Percentiles rank a stretch among this genome's conserved stretches.
Evolutionary conservation across 92 coral and sea anemone genomes (phyloP).

Genomic region (Heteractis magnifica): DNA sequence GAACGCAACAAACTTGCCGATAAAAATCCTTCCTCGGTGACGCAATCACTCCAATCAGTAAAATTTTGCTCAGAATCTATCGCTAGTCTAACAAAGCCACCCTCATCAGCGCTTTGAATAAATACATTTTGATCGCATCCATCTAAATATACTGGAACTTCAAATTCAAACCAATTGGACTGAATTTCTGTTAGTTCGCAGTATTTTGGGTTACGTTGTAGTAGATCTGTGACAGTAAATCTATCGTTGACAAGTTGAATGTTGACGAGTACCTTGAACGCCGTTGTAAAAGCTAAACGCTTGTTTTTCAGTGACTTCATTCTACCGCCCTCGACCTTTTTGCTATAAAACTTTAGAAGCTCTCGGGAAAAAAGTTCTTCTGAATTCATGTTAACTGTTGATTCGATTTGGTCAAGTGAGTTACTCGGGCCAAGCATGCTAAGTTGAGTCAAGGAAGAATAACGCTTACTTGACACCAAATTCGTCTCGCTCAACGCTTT

Average conservation of each 20-base stretch:
- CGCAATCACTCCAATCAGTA: conserved; percentile 68
- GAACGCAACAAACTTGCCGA: conserved; percentile 85
- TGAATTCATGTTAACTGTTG: not conserved
- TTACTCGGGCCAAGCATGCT: conserved; percentile 41
- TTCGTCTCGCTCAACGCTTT: conserved; percentile 31
- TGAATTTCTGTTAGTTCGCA: conserved; percentile 61
- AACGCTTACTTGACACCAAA: conserved; percentile 30
- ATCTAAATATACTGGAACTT: conserved; percentile 68
- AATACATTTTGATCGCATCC: conserved; percentile 33
- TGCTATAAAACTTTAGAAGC: conserved; percentile 53
- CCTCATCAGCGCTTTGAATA: conserved; percentile 73
- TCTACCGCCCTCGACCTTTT: conserved; percentile 49
- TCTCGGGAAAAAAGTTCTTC: conserved; percentile 67
- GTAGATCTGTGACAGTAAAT: conserved; percentile 55
- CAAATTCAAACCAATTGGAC: conserved; percentile 71
- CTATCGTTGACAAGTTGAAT: conserved; percentile 68
- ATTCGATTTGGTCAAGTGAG: conserved; percentile 28
- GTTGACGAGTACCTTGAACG: conserved; percentile 63
- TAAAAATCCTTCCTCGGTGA: conserved; percentile 73
- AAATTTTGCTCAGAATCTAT: conserved; percentile 39
- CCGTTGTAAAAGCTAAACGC: conserved; percentile 63
- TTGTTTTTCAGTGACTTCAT: conserved; percentile 48
- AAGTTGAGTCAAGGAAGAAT: conserved; percentile 39
- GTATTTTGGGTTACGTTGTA: conserved; percentile 44
- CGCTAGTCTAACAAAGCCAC: conserved; percentile 71